Evolutionary conservation across 2,888 invertebrate genomes (phyloP), one percentile per base, ranked within the genome.

Genomic region (Troglohyphantes excavatus): DNA sequence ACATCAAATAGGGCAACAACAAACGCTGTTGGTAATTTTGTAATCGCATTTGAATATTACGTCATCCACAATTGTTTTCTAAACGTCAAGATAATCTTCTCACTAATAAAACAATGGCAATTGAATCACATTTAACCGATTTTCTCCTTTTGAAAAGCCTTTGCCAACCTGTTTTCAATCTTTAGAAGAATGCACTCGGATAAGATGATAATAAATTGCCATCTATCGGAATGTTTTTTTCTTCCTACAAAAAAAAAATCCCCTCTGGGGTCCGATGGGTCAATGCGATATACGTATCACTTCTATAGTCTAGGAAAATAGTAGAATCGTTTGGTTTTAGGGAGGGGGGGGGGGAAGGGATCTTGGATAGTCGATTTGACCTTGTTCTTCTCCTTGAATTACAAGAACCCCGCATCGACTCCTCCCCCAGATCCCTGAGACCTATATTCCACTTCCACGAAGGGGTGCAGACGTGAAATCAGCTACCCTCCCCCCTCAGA

Each of bases 281-380:
- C 81, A 81, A 27, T n/a, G 53, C 67, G 87, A 88, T 88, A 81
- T 81, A 73, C 67, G 59, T 81, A 81, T 88, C 79, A 88, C 59
- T 81, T n/a, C 29, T n/a, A 53, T n/a, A 9, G 65, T 46, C 78
- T 75, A 59, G 61, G 59, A 75, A 75, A 75, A 29, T 21, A 29
- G 19, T 29, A 21, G 21, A 59, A 75, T 75, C 13, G 46, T 70
- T 27, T 21, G 11, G 39, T 39, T 39, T 11, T 39, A 11, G 27
- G 33, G 68, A 23, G 43, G 11, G 13, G 26, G 27, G 65, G 63
- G 21, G 7, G 21, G 23, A 21, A 17, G 59, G 61, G 63, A 72
- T 70, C 53, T 73, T 3, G 23, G 53, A 67, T 76, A 79, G 72
- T 61, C 59, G 82, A 53, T 70, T 43, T 46, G 88, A 88, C 88